Evolutionary conservation across 2,113 vertebrate genomes (phyloP), one percentile per base, ranked within the genome.

Genomic region (Callocephalon fimbriatum): DNA sequence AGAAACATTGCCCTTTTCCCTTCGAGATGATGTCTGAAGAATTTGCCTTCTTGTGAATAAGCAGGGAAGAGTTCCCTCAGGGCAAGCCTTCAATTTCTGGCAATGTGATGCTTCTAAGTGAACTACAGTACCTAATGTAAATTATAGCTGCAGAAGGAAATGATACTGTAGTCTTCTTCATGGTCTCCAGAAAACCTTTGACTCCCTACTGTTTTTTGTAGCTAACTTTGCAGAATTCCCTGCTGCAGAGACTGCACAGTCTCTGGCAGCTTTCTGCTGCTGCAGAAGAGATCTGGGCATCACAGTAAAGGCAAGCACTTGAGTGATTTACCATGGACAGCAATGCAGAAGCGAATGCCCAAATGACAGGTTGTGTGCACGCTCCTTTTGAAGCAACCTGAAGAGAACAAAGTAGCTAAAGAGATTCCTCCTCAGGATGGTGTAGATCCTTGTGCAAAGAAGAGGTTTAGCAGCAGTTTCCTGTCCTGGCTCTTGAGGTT

Each of bases 311-410:
- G 42, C 40, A 83, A 79, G 22, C 16, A 18, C 25, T 32, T 2
- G 14, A 47, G 16, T 12, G 23, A 76, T 62, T 50, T 20, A 68
- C 19, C 51, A 47, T 20, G 35, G 32, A 35, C 25, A 68, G 40
- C 48, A 70, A 35, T 5, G 10, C 26, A 90, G n/a, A 40, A 78
- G 48, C 3, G 26, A 14, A 25, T 4, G 13, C 3, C 38, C 47
- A 50, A 38, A 29, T 0, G 1, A 4, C 19, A 79, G 47, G 4
- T 2, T 54, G 21, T 2, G 15, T 32, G 31, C 16, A 13, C 13
- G 5, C 2, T 37, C 44, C 20, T 66, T 48, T 9, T 45, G 68
- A 76, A 70, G 59, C 10, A 66, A 66, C 10, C 12, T 15, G 47
- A 75, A 83, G 31, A 65, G 35, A 38, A 14, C 2, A 38, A 31